Percentiles rank a stretch among this genome's conserved stretches.
phyloP scores from a whole-genome alignment of 2,797 vertebrate genomes.

The Parauchenoglanis ngamensis region DNA sequence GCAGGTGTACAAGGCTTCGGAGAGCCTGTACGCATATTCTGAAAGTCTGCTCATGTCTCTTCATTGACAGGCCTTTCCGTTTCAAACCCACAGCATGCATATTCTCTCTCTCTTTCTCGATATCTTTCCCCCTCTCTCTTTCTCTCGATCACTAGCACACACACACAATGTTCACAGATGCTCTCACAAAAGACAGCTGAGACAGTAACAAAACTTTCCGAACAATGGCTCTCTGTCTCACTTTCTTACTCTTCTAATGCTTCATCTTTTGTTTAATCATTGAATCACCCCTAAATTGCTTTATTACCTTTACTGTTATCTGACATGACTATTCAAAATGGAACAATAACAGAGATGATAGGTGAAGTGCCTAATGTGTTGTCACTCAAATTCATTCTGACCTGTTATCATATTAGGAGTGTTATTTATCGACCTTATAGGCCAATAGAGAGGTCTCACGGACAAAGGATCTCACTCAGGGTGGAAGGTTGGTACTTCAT shows the following conservation, averaged over 20 bases:
- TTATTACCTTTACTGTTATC: background rate
- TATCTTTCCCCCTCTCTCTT: background rate
- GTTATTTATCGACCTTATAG: background rate
- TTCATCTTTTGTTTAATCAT: background rate
- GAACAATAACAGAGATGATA: too few relatives aligned
- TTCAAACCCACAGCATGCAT: constrained; percentile 57
- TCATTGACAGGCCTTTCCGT: constrained; percentile 63
- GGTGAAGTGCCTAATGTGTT: too few relatives aligned
- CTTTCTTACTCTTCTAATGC: background rate
- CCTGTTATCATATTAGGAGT: background rate
- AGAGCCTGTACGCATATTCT: constrained; percentile 62
- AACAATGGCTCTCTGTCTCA: background rate
- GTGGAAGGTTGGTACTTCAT: background rate
- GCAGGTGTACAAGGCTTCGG: constrained; percentile 71
- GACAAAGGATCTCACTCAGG: background rate
- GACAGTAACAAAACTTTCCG: constrained; percentile 35
- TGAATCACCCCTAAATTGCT: background rate
- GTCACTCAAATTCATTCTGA: background rate
- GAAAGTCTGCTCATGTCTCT: constrained; percentile 74
- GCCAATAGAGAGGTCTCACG: background rate
- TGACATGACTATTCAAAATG: background rate
- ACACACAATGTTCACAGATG: constrained; percentile 17
- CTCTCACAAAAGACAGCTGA: constrained; percentile 38
- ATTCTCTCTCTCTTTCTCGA: background rate
- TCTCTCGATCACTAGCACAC: constrained; percentile 23